phyloP scores from a whole-genome alignment of 2,113 vertebrate genomes.

The Chaetops frenatus region DNA sequence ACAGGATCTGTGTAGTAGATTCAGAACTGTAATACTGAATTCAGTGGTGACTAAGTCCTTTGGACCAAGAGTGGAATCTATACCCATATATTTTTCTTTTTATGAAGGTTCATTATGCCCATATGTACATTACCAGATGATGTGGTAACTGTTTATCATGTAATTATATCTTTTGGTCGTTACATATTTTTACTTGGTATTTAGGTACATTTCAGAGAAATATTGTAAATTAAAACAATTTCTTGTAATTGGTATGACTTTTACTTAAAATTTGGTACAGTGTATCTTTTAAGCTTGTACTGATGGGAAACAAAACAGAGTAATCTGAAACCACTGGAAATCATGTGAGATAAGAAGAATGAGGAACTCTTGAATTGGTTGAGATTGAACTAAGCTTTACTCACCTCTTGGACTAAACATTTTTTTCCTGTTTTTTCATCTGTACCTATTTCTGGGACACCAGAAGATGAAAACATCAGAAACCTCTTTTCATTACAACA shows the following conservation, averaged over 20 bases:
- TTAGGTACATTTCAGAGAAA: not conserved
- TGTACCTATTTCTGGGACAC: constrained; percentile 25
- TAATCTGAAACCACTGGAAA: not conserved
- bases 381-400: not conserved
- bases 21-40: not conserved
- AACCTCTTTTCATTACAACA: constrained; percentile 22
- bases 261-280: not conserved
- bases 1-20: not conserved
- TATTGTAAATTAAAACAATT: not conserved
- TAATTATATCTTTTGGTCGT: not conserved
- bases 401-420: not conserved
- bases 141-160: not conserved
- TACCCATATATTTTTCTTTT: not conserved
- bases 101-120: not conserved
- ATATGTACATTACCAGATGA: not conserved
- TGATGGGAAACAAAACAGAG: not conserved
- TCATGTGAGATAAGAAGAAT: not conserved
- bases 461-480: constrained; percentile 6
- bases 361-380: not conserved
- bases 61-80: not conserved
- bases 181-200: not conserved
- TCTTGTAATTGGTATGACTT: not conserved
- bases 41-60: not conserved
- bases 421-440: not conserved
- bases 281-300: not conserved